These are phyloP conservation scores for Dorcus parallelipipedus DNA, from an alignment of 2,888 invertebrate species.

Conservation along the genomic window DNA sequence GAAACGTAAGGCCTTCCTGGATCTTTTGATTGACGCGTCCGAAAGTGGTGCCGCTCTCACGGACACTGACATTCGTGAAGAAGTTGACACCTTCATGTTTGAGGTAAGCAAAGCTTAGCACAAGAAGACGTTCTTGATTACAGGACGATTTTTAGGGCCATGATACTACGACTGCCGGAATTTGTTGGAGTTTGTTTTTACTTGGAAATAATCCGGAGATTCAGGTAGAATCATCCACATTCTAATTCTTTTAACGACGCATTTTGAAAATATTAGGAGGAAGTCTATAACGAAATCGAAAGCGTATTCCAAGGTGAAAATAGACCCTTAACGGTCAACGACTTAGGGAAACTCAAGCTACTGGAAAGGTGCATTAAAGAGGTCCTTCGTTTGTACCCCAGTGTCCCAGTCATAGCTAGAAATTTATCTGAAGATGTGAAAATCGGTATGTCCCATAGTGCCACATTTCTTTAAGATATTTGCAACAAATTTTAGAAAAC, in stretches of 20 bases:
- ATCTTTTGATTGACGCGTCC: conserved; percentile 33
- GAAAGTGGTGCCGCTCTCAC: conserved; percentile 17
- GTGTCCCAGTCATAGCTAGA: conserved; percentile 34
- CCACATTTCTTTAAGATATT: not conserved
- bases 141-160: not conserved
- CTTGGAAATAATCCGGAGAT: conserved; percentile 42
- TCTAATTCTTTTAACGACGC: not conserved
- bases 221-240: conserved; percentile 32
- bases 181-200: conserved; percentile 39
- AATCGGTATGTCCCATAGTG: conserved; percentile 25
- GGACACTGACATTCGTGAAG: not conserved
- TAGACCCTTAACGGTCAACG: conserved; percentile 26
- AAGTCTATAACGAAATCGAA: conserved; percentile 29
- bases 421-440: conserved; percentile 28
- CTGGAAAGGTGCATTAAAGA: conserved; percentile 37
- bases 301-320: conserved; percentile 25
- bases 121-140: not conserved
- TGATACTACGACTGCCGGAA: not conserved
- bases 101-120: not conserved
- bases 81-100: conserved; percentile 2
- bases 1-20: conserved; percentile 34
- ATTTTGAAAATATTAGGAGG: conserved; percentile 22
- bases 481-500: not conserved
- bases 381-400: conserved; percentile 34
- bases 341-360: conserved; percentile 34